A percentile compares a stretch with the other conserved stretches of the same genome.
These are phyloP conservation scores for Drosophila colorata DNA, from an alignment of 2,888 invertebrate genomes.

Conservation along the genomic window DNA sequence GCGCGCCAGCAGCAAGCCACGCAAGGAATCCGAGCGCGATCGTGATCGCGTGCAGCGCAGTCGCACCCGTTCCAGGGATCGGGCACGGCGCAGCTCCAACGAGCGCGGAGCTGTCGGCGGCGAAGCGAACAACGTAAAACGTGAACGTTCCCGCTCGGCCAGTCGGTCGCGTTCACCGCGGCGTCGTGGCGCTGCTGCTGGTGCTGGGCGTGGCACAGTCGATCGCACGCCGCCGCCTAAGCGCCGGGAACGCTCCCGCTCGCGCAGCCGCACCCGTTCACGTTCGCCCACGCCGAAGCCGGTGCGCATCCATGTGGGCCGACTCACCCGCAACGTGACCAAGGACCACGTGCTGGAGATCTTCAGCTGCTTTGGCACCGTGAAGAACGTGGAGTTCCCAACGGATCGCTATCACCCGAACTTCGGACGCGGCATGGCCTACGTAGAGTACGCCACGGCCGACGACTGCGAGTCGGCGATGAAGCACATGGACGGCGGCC, in stretches of 20 bases:
- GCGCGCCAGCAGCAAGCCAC: constrained; percentile 61
- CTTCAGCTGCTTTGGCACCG: constrained; percentile 94
- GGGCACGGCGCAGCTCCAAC: constrained; percentile 65
- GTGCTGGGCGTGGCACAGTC: constrained; percentile 90
- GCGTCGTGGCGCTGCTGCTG: constrained; percentile 86
- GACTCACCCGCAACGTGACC: constrained; percentile 95
- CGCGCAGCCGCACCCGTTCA: constrained; percentile 93
- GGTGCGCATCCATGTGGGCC: constrained; percentile 96
- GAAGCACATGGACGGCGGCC: constrained; percentile 99
- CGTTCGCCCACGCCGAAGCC: constrained; percentile 96
- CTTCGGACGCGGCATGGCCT: constrained; percentile 96
- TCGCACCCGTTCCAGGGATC: constrained; percentile 61
- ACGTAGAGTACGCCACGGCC: constrained; percentile 96
- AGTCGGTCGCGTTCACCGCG: constrained; percentile 85
- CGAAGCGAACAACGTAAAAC: constrained; percentile 64
- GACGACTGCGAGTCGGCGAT: constrained; percentile 99
- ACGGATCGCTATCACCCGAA: constrained; percentile 94
- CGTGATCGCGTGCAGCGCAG: constrained; percentile 60
- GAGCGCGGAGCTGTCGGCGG: constrained; percentile 44
- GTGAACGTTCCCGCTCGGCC: constrained; percentile 73
- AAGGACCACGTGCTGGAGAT: constrained; percentile 96
- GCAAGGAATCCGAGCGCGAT: constrained; percentile 66
- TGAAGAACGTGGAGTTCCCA: constrained; percentile 96
- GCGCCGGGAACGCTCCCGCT: constrained; percentile 91
- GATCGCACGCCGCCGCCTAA: constrained; percentile 91